phyloP scores from a whole-genome alignment of 2,888 invertebrate genomes.

The Phytoseiulus persimilis region DNA sequence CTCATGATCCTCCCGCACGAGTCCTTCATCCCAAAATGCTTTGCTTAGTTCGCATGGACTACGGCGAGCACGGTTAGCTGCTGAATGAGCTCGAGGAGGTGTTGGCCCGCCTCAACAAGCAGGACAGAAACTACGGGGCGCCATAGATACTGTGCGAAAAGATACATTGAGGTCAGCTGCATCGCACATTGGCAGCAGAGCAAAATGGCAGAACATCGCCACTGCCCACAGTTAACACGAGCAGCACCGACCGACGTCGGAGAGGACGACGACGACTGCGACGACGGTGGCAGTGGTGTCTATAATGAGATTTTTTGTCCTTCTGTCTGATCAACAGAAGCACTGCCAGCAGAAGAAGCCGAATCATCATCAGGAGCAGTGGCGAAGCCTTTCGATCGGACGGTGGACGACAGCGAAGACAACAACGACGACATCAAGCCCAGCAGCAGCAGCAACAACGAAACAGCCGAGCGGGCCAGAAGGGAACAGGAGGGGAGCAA shows the following conservation, averaged over 20 bases:
- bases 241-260: not conserved
- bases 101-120: not conserved
- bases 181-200: not conserved
- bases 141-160: not conserved
- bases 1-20: no score
- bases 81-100: no score
- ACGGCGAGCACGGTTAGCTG: no score
- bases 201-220: not conserved
- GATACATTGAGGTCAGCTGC: not conserved
- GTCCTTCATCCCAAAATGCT: no score
- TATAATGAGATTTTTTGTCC: constrained; percentile 5
- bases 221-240: not conserved
- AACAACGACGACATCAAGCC: not conserved
- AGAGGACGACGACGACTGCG: not conserved
- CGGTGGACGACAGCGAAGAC: not conserved
- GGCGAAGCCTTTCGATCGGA: not conserved
- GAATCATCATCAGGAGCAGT: not conserved
- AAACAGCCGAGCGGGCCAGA: not conserved
- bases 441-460: not conserved
- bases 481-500: not conserved
- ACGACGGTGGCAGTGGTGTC: not conserved
- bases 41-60: no score
- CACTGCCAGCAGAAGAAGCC: not conserved
- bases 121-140: not conserved
- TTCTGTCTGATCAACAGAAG: not conserved